Evolutionary conservation across 2,888 invertebrate genomes (phyloP).

Genomic region (Chloromyia formosa): DNA sequence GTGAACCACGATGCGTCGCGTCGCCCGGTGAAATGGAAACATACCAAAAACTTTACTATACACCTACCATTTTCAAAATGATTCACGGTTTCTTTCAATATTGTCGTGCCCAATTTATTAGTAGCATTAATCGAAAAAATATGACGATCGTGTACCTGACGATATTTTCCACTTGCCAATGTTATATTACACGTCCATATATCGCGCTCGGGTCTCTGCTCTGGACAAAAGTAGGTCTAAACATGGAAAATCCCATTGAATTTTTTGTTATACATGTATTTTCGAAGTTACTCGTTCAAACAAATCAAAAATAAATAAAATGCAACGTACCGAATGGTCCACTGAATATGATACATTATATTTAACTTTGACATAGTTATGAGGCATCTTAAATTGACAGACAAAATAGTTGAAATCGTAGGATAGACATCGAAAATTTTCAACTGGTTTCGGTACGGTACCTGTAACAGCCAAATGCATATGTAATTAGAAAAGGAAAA

Average conservation of each 20-base stretch:
- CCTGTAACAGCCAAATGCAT: slow-evolving; percentile 59
- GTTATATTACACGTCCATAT: slow-evolving; percentile 47
- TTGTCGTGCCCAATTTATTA: slow-evolving; percentile 70
- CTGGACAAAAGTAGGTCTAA: slow-evolving; percentile 62
- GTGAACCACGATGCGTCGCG: too few species aligned
- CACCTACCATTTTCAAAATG: slow-evolving; percentile 64
- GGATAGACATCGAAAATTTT: slow-evolving; percentile 77
- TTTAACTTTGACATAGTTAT: slow-evolving; percentile 68
- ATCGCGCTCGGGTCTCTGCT: slow-evolving; percentile 53
- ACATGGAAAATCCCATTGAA: slow-evolving; percentile 39
- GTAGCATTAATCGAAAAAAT: slow-evolving; percentile 69
- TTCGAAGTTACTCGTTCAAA: too few species aligned
- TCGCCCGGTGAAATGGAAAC: too few species aligned
- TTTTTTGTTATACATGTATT: too few species aligned
- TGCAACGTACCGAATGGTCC: too few species aligned
- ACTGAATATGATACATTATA: slow-evolving; percentile 68
- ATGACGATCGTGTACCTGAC: slow-evolving; percentile 65
- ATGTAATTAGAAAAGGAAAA: background rate
- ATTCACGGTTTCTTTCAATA: slow-evolving; percentile 67
- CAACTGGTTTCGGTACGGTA: slow-evolving; percentile 70
- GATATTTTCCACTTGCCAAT: slow-evolving; percentile 61
- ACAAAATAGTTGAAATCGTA: slow-evolving; percentile 77
- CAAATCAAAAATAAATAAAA: too few species aligned
- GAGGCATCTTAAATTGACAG: slow-evolving; percentile 76
- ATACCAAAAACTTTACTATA: background rate